Evolutionary conservation across 2,888 invertebrate species (phyloP).

Genomic region (Idaea aversata): DNA sequence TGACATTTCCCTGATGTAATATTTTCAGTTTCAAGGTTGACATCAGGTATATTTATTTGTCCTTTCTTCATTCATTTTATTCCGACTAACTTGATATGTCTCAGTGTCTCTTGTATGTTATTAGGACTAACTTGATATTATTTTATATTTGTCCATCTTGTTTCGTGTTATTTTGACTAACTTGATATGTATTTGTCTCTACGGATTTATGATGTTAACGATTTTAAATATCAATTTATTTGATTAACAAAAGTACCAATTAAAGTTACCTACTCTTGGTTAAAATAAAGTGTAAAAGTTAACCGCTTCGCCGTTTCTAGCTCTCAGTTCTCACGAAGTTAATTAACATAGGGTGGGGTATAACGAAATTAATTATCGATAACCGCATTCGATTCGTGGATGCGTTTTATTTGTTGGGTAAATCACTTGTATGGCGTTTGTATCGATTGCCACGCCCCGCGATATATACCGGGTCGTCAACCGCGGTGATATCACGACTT

Average conservation of each 20-base stretch:
- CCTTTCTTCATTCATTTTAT: too few species aligned
- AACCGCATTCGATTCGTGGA: slow-evolving; percentile 59
- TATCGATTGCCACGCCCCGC: slow-evolving; percentile 44
- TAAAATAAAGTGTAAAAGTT: background rate
- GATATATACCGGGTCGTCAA: slow-evolving; percentile 50
- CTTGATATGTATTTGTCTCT: too few species aligned
- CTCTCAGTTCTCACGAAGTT: slow-evolving; percentile 56
- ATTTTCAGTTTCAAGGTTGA: too few species aligned
- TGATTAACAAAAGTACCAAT: background rate
- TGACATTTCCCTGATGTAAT: too few species aligned
- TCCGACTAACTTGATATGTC: too few species aligned
- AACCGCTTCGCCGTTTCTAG: slow-evolving; percentile 34
- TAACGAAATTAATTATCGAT: slow-evolving; percentile 68
- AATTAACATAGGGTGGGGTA: slow-evolving; percentile 61
- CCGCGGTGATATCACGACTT: slow-evolving; percentile 21
- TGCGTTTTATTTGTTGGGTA: slow-evolving; percentile 65
- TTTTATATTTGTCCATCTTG: too few species aligned
- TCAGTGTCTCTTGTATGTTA: too few species aligned
- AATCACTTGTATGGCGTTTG: slow-evolving; percentile 56
- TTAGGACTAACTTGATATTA: too few species aligned
- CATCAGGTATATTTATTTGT: too few species aligned
- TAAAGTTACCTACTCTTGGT: background rate
- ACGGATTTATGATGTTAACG: too few species aligned
- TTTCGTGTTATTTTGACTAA: too few species aligned
- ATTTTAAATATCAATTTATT: too few species aligned